phyloP scores from a whole-genome alignment of 2,888 invertebrate species.

The Drosophila bunnanda region DNA sequence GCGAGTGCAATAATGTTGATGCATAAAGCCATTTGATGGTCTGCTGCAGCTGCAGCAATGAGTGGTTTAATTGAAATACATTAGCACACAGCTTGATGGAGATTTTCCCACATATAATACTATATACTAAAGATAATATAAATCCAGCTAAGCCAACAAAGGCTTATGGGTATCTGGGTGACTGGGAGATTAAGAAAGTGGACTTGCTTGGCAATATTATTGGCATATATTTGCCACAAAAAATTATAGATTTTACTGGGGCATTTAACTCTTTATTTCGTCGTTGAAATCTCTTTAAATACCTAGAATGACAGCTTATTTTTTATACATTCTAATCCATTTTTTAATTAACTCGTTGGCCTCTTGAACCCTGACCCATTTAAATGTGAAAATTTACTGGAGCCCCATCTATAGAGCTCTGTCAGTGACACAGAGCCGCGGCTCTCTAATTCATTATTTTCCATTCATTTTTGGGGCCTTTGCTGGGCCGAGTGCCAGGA shows the following conservation, averaged over 20 bases:
- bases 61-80: conserved; percentile 64
- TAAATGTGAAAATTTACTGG: conserved; percentile 9
- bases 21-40: conserved; percentile 52
- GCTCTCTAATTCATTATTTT: conserved; percentile 63
- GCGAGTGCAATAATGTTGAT: conserved; percentile 40
- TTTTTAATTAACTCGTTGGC: neutral
- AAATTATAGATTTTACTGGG: neutral
- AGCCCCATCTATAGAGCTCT: conserved; percentile 12
- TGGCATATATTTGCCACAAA: neutral
- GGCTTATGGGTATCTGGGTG: neutral
- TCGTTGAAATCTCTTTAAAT: neutral
- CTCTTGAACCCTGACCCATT: conserved; percentile 18
- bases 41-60: conserved; percentile 24
- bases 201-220: neutral
- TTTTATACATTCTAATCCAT: neutral
- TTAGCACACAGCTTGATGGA: conserved; percentile 39
- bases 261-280: too few relatives aligned
- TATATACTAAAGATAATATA: neutral
- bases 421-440: conserved; percentile 46
- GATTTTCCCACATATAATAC: neutral
- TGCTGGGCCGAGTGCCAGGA: conserved; percentile 51
- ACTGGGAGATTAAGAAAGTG: neutral
- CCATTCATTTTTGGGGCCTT: conserved; percentile 26
- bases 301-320: rapidly evolving
- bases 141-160: neutral